phyloP scores from a whole-genome alignment of 2,113 vertebrate species.

The Noctilio leporinus region DNA sequence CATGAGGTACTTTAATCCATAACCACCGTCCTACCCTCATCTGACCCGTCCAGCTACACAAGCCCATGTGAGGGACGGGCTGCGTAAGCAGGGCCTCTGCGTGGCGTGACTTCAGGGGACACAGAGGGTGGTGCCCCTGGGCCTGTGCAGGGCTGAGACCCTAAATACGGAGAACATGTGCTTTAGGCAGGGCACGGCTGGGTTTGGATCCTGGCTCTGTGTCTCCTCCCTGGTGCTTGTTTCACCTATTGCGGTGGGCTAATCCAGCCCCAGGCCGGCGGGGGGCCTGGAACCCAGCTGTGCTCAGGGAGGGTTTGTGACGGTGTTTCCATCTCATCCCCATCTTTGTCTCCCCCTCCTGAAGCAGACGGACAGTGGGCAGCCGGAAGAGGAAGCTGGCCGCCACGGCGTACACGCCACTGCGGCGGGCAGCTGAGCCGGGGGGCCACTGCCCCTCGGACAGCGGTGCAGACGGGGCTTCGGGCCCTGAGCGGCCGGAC shows the following conservation, averaged over 20 bases:
- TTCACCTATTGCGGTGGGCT: no score
- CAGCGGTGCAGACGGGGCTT: constrained; percentile 76
- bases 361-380: constrained; percentile 84
- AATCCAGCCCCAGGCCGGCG: not conserved
- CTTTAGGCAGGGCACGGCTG: not conserved
- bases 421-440: constrained; percentile 70
- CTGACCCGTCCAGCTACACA: not conserved
- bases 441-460: constrained; percentile 69
- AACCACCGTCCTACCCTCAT: not conserved
- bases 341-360: not conserved
- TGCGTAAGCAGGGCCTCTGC: not conserved
- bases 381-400: constrained; percentile 94
- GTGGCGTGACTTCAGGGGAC: not conserved
- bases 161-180: not conserved
- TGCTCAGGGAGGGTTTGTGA: not conserved
- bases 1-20: not conserved
- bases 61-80: not conserved
- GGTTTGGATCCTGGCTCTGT: not conserved
- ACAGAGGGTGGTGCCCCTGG: not conserved
- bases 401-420: constrained; percentile 78
- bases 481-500: constrained; percentile 71
- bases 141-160: not conserved
- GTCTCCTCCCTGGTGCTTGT: not conserved
- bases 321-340: not conserved
- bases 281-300: no score